These are phyloP conservation scores for Dasyurus viverrinus DNA, from an alignment of 2,113 vertebrate species.

Conservation along the genomic window DNA sequence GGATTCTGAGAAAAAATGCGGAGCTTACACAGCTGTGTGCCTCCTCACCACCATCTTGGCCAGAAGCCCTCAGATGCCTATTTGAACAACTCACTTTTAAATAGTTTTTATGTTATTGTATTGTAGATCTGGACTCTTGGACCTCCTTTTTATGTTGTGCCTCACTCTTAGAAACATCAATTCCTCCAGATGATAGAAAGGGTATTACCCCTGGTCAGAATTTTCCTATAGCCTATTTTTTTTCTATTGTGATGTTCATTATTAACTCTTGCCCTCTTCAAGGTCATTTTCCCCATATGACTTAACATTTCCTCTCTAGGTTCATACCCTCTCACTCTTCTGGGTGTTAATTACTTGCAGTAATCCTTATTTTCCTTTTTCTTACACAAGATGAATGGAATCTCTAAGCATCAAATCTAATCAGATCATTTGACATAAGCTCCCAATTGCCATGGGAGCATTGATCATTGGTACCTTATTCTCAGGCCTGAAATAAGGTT, in stretches of 20 bases:
- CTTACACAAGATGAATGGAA: background rate
- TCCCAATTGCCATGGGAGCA: background rate
- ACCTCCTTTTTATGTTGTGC: background rate
- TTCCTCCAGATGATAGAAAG: background rate
- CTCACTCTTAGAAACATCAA: background rate
- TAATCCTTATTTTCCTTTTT: background rate
- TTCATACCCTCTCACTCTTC: background rate
- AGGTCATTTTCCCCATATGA: background rate
- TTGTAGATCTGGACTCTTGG: background rate
- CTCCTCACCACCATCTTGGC: too few species aligned
- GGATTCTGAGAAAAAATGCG: too few species aligned
- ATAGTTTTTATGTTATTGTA: background rate
- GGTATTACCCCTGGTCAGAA: background rate
- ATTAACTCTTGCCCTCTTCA: background rate
- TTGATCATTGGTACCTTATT: too few species aligned
- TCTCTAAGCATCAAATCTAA: background rate
- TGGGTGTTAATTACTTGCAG: background rate
- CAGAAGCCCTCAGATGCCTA: background rate
- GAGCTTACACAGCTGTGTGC: too few species aligned
- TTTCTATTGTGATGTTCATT: background rate
- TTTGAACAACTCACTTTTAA: background rate
- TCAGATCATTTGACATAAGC: background rate
- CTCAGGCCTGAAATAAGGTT: too few species aligned
- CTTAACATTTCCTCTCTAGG: background rate
- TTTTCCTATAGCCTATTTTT: background rate